phyloP scores from a whole-genome alignment of 2,113 vertebrate species.

The Ammodytes dubius region DNA sequence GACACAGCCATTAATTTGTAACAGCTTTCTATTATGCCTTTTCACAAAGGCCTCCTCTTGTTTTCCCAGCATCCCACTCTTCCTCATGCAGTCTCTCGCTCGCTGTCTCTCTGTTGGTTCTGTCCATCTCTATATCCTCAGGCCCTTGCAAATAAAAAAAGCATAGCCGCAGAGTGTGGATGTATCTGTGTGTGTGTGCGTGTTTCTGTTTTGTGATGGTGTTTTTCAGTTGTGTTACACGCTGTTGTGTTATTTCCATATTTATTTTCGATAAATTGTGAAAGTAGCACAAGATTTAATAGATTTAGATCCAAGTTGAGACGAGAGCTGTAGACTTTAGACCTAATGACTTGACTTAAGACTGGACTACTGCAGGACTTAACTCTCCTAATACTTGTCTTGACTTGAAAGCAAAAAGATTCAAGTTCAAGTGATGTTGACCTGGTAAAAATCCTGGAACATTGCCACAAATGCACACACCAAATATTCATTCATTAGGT shows the following conservation, averaged over 20 bases:
- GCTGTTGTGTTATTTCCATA: not conserved
- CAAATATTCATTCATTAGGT: not conserved
- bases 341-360: not conserved
- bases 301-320: constrained; percentile 8
- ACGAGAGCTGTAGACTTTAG: not conserved
- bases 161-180: not conserved
- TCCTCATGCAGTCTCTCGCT: constrained; percentile 11
- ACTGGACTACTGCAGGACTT: not conserved
- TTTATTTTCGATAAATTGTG: not conserved
- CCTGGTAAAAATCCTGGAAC: not conserved
- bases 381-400: not conserved
- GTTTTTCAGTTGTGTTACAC: not conserved
- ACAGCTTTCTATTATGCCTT: constrained; percentile 18
- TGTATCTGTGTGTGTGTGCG: constrained; percentile 3
- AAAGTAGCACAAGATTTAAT: not conserved
- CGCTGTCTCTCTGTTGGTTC: constrained; percentile 12
- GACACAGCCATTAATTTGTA: constrained; percentile 27
- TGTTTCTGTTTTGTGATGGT: not conserved
- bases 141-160: constrained; percentile 20
- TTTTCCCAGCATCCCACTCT: constrained; percentile 50
- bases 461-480: not conserved
- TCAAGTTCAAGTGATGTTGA: not conserved
- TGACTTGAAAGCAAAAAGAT: not conserved
- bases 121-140: constrained; percentile 27
- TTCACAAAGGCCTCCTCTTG: constrained; percentile 17